These are phyloP conservation scores for Caenorhabditis macrosperma DNA, from an alignment of 2,888 invertebrate genomes.

Conservation along the genomic window DNA sequence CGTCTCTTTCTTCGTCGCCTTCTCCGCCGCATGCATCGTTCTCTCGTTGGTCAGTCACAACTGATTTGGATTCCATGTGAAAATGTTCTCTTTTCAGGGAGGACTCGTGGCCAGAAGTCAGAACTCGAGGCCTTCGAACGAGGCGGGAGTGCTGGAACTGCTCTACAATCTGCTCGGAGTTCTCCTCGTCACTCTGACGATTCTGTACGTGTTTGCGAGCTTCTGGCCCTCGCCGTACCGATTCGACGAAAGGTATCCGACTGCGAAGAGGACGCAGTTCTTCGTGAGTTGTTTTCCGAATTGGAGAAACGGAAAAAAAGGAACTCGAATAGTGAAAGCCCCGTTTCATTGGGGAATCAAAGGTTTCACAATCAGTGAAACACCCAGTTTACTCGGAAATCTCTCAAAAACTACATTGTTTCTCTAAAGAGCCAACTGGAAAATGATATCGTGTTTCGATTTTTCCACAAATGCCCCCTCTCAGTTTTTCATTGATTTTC, in stretches of 20 bases:
- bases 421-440: no score
- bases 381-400: no score
- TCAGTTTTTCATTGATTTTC: no score
- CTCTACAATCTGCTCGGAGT: constrained; percentile 54
- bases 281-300: constrained; percentile 66
- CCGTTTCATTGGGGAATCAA: no score
- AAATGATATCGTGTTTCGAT: no score
- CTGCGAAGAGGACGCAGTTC: constrained; percentile 70
- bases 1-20: constrained; percentile 65
- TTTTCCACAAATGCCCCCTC: no score
- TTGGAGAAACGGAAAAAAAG: no score
- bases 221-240: constrained; percentile 62
- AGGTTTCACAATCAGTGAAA: no score
- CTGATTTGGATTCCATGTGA: neutral
- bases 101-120: constrained; percentile 48
- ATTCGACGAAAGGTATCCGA: constrained; percentile 67
- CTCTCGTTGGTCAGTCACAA: constrained; percentile 56
- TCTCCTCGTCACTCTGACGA: constrained; percentile 49
- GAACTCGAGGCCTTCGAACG: constrained; percentile 31
- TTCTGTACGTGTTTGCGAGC: constrained; percentile 59
- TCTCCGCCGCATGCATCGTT: constrained; percentile 57
- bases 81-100: constrained; percentile 25
- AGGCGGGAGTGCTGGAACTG: constrained; percentile 32
- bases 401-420: no score
- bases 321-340: no score